These are phyloP conservation scores for Lonchura striata DNA, from an alignment of 2,113 vertebrate genomes.

Conservation along the genomic window DNA sequence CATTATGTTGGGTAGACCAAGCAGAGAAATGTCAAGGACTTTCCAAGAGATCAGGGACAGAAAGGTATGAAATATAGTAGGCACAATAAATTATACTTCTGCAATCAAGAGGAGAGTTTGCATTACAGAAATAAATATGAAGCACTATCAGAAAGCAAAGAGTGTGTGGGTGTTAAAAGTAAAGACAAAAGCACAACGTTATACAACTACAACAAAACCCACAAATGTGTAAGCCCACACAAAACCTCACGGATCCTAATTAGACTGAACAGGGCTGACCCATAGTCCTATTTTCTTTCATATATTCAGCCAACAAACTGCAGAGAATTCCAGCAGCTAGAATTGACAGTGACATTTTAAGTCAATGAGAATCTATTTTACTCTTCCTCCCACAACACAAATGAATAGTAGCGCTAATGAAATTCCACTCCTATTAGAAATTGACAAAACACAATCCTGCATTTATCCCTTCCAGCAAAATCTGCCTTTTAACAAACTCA, in stretches of 20 bases:
- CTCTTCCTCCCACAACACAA: slow-evolving; percentile 53
- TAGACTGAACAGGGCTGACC: slow-evolving; percentile 15
- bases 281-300: background rate
- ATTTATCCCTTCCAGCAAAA: slow-evolving; percentile 45
- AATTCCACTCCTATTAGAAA: slow-evolving; percentile 52
- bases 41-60: background rate
- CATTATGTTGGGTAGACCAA: background rate
- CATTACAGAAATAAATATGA: background rate
- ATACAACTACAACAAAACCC: background rate
- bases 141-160: background rate
- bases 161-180: background rate
- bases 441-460: slow-evolving; percentile 33
- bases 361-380: slow-evolving; percentile 64
- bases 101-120: background rate
- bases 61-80: background rate
- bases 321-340: slow-evolving; percentile 31
- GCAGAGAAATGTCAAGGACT: background rate
- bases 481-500: slow-evolving; percentile 36
- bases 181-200: background rate
- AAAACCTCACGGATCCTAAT: background rate
- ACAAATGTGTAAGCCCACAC: background rate
- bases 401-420: slow-evolving; percentile 48
- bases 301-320: slow-evolving; percentile 12
- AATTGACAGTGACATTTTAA: slow-evolving; percentile 64
- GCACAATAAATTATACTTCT: background rate